These are phyloP conservation scores for Mythimna lalbum DNA, from an alignment of 2,888 invertebrate genomes.

Conservation along the genomic window DNA sequence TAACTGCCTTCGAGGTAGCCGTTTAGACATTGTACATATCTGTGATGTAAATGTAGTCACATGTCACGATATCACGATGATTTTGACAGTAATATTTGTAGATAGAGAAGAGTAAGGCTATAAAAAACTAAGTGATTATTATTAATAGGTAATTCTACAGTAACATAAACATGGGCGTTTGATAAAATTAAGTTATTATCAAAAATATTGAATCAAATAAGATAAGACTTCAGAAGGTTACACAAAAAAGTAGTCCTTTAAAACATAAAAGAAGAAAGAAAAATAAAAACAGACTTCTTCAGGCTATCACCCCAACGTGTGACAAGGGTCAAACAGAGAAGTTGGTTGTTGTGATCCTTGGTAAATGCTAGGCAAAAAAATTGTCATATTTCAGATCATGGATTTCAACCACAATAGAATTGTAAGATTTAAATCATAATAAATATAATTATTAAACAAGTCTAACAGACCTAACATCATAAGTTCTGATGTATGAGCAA, in stretches of 20 bases:
- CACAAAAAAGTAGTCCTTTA: not conserved
- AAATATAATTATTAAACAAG: not conserved
- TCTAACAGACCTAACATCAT: not conserved
- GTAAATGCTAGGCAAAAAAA: conserved; percentile 40
- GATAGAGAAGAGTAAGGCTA: not conserved
- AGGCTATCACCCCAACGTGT: conserved; percentile 27
- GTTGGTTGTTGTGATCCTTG: conserved; percentile 44
- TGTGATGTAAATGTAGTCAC: conserved; percentile 33
- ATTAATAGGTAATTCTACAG: no score
- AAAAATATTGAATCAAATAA: conserved; percentile 5
- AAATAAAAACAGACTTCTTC: conserved; percentile 25
- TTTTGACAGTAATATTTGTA: not conserved
- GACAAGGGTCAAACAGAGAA: conserved; percentile 56
- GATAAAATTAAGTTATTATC: not conserved
- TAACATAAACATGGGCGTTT: not conserved
- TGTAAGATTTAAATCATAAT: conserved; percentile 21
- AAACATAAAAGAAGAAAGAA: conserved; percentile 15
- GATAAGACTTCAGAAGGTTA: conserved; percentile 5
- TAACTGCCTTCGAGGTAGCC: conserved; percentile 53
- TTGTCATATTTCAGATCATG: conserved; percentile 51
- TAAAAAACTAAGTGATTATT: no score
- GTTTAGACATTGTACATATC: conserved; percentile 47
- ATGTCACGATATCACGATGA: conserved; percentile 12
- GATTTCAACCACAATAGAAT: conserved; percentile 5
- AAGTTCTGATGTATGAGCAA: not conserved